phyloP scores from a whole-genome alignment of 1,140 invertebrate species.

The Cecropterus lyciades region DNA sequence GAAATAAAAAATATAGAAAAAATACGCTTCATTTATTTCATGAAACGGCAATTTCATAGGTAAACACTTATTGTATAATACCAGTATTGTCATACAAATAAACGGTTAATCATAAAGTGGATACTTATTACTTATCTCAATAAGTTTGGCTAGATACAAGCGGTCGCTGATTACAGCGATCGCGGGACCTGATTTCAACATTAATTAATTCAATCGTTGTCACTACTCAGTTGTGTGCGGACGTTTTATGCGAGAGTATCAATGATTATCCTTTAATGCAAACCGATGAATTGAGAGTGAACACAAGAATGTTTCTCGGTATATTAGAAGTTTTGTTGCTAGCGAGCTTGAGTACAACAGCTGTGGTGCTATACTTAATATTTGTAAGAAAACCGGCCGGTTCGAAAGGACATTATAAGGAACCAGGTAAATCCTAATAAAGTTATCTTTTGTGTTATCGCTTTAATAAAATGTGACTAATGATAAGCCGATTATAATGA shows the following conservation, averaged over 20 bases:
- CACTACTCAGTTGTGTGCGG: slow-evolving; percentile 13
- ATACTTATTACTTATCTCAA: neutral
- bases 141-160: neutral
- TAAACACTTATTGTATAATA: too few relatives aligned
- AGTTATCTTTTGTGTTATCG: slow-evolving; percentile 19
- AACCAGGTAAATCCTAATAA: slow-evolving; percentile 48
- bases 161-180: neutral
- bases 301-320: slow-evolving; percentile 44
- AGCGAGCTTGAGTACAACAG: slow-evolving; percentile 51
- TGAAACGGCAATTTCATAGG: too few relatives aligned
- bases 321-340: slow-evolving; percentile 56
- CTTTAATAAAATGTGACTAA: neutral
- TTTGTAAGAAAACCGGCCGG: slow-evolving; percentile 48
- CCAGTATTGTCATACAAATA: too few relatives aligned
- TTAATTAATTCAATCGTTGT: slow-evolving; percentile 26
- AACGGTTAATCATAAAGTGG: too few relatives aligned
- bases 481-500: neutral
- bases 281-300: neutral
- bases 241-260: slow-evolving; percentile 10
- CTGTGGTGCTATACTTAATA: slow-evolving; percentile 56
- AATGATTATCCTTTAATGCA: neutral
- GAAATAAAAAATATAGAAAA: too few relatives aligned
- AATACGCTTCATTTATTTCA: too few relatives aligned
- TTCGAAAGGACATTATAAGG: slow-evolving; percentile 44
- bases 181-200: slow-evolving; percentile 9